These are phyloP conservation scores for Aphidius ervi DNA, from an alignment of 1,140 invertebrate genomes.

Conservation along the genomic window DNA sequence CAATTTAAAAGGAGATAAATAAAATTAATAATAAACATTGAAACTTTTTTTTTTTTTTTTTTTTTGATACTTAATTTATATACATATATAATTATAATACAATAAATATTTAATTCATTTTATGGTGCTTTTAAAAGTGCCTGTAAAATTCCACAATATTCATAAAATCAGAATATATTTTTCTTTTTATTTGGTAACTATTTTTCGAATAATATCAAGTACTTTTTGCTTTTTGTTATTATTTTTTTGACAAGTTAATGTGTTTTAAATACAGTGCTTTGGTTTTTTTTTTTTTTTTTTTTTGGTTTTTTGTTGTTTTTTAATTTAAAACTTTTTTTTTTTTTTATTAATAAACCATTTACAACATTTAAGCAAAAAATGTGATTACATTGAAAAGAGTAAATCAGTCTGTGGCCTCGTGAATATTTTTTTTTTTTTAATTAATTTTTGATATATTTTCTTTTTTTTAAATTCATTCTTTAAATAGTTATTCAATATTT, in stretches of 20 bases:
- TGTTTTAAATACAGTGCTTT: background rate
- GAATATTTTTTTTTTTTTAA: background rate
- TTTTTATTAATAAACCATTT: too few species aligned
- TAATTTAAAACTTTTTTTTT: too few species aligned
- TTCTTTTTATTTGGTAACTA: background rate
- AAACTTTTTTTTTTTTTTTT: background rate
- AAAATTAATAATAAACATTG: constrained; percentile 1
- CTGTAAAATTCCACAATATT: background rate
- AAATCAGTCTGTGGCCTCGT: constrained; percentile 4
- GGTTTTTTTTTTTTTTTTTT: too few species aligned
- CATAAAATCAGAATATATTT: constrained; percentile 2
- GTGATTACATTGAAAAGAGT: background rate
- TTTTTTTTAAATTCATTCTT: background rate
- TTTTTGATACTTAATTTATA: constrained; percentile 17
- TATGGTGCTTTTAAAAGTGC: constrained; percentile 2
- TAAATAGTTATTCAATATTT: background rate
- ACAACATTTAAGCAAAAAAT: too few species aligned
- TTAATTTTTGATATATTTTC: background rate
- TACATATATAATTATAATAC: constrained; percentile 29
- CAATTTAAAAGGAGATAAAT: background rate
- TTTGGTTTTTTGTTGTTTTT: too few species aligned
- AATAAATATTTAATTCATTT: constrained; percentile 34
- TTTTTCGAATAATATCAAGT: background rate
- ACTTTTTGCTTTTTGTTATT: background rate
- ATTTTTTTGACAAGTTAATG: background rate